Evolutionary conservation across 1,140 invertebrate genomes (phyloP), one percentile per base, ranked within the genome.

Genomic region (Polyergus mexicanus): DNA sequence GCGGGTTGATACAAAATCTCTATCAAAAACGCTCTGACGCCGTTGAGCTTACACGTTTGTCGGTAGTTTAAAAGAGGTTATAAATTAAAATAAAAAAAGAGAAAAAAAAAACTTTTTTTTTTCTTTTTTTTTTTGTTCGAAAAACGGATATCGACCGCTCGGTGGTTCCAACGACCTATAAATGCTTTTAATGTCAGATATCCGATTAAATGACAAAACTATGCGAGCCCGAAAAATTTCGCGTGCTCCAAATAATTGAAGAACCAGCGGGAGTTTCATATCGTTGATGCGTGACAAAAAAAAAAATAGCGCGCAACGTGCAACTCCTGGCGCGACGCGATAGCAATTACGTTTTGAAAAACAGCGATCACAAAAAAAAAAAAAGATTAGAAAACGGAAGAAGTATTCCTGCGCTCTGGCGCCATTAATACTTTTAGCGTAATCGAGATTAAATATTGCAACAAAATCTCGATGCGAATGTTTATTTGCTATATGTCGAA

Each of bases 121-220:
- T 60, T 38, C 54, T 60, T 38, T 83, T 83, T 83, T 38, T 54
- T 74, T 41, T 60, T 38, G 68, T 60, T 72, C 28, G 72, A 74
- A 83, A 83, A 83, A 72, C 78, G 68, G 78, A 83, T 83, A 83
- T 83, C 78, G 78, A 41, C 38, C 78, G 68, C 5, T 74, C 28
- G 78, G 68, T 25, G 68, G 78, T 74, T 62, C 54, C 78, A 74
- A 81, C 78, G 78, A 72, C 54, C 78, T 25, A 80, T 83, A 83
- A 83, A 83, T 83, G 78, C 78, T 83, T 83, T 83, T 83, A 83
- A 83, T 83, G 78, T 83, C 78, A 83, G 78, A 83, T 83, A 83
- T 83, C 78, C 78, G 78, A 83, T 83, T 83, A 68, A 83, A 72
- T 68, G 78, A 83, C 78, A 83, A 83, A 83, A 83, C 78, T 83